Evolutionary conservation across 2,797 vertebrate species (phyloP).

Genomic region (Malacoraja senta): DNA sequence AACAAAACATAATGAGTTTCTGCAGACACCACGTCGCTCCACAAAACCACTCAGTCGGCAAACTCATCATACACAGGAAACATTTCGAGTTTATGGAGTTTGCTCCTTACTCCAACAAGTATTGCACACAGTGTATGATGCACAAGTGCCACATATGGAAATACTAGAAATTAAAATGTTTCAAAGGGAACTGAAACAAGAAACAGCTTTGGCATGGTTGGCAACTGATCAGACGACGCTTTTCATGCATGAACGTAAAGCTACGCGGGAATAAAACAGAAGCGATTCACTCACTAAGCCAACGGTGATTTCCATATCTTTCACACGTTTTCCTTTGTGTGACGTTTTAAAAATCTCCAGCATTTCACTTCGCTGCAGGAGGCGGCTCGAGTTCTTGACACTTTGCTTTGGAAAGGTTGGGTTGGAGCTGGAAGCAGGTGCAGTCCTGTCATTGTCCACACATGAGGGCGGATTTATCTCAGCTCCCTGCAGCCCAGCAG

Average conservation of each 20-base stretch:
- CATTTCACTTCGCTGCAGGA: constrained; percentile 77
- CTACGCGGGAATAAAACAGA: neutral
- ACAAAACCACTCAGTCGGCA: neutral
- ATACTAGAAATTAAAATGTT: neutral
- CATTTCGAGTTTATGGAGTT: neutral
- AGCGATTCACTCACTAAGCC: constrained; percentile 69
- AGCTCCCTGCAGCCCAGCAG: too few relatives aligned
- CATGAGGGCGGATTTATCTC: neutral
- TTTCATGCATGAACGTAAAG: neutral
- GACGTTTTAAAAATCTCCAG: constrained; percentile 69
- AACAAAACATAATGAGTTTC: neutral
- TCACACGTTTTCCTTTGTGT: constrained; percentile 65
- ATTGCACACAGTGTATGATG: too few relatives aligned
- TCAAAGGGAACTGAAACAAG: neutral
- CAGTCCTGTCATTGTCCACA: constrained; percentile 18
- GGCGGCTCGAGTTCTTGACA: constrained; percentile 70
- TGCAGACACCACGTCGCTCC: neutral
- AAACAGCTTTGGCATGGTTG: neutral
- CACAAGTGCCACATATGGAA: neutral
- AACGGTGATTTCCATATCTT: constrained; percentile 77
- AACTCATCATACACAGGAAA: neutral
- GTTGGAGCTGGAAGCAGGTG: neutral
- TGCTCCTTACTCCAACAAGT: too few relatives aligned
- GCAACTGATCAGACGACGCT: too few relatives aligned
- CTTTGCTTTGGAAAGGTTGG: constrained; percentile 35